Percentiles rank a stretch among this genome's conserved stretches.
These are phyloP conservation scores for Argyra leucocephala DNA, from an alignment of 2,888 invertebrate genomes.

Conservation along the genomic window DNA sequence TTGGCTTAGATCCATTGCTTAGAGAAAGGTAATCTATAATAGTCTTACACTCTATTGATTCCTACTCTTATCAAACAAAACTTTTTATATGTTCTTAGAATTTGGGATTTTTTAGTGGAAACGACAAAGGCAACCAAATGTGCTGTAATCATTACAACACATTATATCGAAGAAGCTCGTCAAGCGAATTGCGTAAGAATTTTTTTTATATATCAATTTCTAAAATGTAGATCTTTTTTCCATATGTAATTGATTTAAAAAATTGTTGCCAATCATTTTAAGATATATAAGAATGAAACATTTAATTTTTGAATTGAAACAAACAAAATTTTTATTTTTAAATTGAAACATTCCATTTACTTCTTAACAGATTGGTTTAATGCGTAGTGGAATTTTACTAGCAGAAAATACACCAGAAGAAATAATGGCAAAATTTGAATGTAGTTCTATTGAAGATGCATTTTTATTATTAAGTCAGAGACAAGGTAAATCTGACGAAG, in stretches of 20 bases:
- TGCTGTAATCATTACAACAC: conserved; percentile 85
- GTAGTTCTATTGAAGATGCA: conserved; percentile 73
- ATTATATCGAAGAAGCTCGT: conserved; percentile 87
- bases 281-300: too few species aligned
- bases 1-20: conserved; percentile 84
- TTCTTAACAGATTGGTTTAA: conserved; percentile 67
- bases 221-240: too few species aligned
- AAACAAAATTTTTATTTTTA: too few species aligned
- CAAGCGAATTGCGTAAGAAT: conserved; percentile 63
- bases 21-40: conserved; percentile 57
- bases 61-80: background rate
- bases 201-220: conserved; percentile 13
- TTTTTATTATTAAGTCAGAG: conserved; percentile 69
- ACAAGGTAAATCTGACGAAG: conserved; percentile 40
- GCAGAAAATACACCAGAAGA: conserved; percentile 74
- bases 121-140: conserved; percentile 59
- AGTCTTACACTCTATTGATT: background rate
- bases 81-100: conserved; percentile 48
- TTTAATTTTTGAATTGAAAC: too few species aligned
- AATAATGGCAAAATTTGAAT: conserved; percentile 59
- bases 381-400: conserved; percentile 74
- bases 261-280: too few species aligned
- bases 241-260: too few species aligned
- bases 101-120: conserved; percentile 76
- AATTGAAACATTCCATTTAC: background rate